A percentile compares a stretch with the other conserved stretches of the same genome.
Conservation (phyloP, 2,797 vertebrate species). For the Sebastes variabilis region DNA sequence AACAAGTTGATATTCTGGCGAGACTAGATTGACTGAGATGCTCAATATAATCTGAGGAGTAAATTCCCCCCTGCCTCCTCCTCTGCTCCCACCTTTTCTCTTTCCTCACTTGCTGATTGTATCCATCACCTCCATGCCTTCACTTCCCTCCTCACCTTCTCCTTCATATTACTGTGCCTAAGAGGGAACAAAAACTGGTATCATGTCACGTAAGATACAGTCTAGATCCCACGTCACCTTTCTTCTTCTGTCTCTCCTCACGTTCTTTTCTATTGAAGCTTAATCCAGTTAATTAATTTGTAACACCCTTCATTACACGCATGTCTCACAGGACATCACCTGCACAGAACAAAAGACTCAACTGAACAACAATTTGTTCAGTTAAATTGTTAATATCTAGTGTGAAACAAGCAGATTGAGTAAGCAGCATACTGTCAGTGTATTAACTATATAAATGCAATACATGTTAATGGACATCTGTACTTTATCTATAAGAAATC, state of each 20-base stretch:
- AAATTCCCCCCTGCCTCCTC: not conserved
- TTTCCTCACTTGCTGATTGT: slow-evolving; percentile 1
- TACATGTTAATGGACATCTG: not conserved
- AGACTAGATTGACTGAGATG: not conserved
- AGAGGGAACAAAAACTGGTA: not conserved
- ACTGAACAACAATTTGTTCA: not conserved
- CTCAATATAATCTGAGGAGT: not conserved
- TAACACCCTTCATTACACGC: not conserved
- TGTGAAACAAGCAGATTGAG: not conserved
- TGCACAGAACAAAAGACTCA: not conserved
- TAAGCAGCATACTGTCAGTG: not conserved
- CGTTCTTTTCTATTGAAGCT: not conserved
- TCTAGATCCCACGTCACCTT: not conserved
- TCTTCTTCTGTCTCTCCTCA: not conserved
- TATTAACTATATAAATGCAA: not conserved
- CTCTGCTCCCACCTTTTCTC: not conserved
- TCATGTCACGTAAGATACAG: not conserved
- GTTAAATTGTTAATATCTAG: too few species aligned
- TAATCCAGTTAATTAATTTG: not conserved
- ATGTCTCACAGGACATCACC: not conserved
- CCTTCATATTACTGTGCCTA: not conserved
- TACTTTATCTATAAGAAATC: not conserved
- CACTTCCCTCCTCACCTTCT: not conserved
- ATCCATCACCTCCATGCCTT: slow-evolving; percentile 4
- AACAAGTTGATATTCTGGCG: not conserved